These are phyloP conservation scores for Tortrix viridana DNA, from an alignment of 2,888 invertebrate species.

Conservation along the genomic window DNA sequence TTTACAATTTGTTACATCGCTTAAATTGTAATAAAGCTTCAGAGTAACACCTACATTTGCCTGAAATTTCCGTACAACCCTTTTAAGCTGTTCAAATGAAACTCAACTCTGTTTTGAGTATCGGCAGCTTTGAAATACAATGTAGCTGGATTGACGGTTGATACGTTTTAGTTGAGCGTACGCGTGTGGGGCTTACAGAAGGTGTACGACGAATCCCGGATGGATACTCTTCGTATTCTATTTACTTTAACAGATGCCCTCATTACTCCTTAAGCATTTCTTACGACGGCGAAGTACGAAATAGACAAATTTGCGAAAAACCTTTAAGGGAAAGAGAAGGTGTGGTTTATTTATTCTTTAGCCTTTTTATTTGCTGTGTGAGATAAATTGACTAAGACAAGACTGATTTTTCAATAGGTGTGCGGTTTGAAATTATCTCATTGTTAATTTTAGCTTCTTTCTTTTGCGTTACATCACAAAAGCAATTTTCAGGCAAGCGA, in stretches of 20 bases:
- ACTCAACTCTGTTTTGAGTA: slow-evolving; percentile 39
- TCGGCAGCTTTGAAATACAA: slow-evolving; percentile 27
- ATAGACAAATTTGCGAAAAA: slow-evolving; percentile 34
- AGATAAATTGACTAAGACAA: slow-evolving; percentile 9
- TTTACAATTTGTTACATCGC: slow-evolving; percentile 81
- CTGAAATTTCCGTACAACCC: slow-evolving; percentile 49
- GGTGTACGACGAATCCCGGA: slow-evolving; percentile 74
- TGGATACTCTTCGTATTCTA: slow-evolving; percentile 77
- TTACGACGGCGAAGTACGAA: slow-evolving; percentile 49
- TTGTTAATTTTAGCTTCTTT: too few species aligned
- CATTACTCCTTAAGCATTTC: slow-evolving; percentile 72
- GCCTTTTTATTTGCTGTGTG: slow-evolving; percentile 11
- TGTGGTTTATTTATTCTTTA: slow-evolving; percentile 15
- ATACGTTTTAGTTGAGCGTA: slow-evolving; percentile 44
- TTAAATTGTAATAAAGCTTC: slow-evolving; percentile 81
- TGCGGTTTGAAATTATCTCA: too few species aligned
- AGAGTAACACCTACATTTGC: slow-evolving; percentile 67
- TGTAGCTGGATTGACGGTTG: slow-evolving; percentile 37
- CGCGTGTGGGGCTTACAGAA: slow-evolving; percentile 69
- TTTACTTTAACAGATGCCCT: slow-evolving; percentile 76
- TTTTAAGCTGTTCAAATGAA: slow-evolving; percentile 37
- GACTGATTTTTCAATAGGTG: too few species aligned
- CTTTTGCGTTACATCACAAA: too few species aligned
- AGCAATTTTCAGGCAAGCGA: too few species aligned
- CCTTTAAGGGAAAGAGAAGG: slow-evolving; percentile 9